These are phyloP conservation scores for Galerucella nymphaeae DNA, from an alignment of 2,888 invertebrate species.

Conservation along the genomic window DNA sequence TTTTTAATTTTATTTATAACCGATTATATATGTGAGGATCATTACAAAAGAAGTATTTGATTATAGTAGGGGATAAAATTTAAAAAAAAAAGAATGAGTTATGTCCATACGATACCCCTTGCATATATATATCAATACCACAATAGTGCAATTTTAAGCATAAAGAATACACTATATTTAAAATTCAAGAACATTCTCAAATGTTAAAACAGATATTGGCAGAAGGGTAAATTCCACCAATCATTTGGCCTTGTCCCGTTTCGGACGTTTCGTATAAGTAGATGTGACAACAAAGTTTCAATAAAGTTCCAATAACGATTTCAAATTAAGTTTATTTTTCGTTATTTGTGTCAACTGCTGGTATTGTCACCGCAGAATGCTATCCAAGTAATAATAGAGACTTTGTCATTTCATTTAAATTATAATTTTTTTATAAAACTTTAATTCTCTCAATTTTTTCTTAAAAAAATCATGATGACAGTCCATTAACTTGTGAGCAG, in stretches of 20 bases:
- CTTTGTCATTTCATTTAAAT: not conserved
- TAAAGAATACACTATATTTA: not conserved
- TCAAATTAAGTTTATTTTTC: conserved; percentile 43
- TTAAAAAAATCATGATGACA: too few species aligned
- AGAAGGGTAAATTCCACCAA: not conserved
- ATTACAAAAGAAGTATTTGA: too few species aligned
- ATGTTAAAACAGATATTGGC: not conserved
- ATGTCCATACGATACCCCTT: too few species aligned
- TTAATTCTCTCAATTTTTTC: too few species aligned
- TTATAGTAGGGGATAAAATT: too few species aligned
- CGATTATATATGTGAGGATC: too few species aligned
- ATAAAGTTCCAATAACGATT: conserved; percentile 47
- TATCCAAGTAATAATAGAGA: not conserved
- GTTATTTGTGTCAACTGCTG: conserved; percentile 34
- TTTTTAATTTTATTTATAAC: too few species aligned
- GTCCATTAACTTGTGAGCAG: too few species aligned
- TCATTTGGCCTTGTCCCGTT: not conserved
- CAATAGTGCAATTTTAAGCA: not conserved
- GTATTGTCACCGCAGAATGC: conserved; percentile 30
- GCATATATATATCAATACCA: not conserved
- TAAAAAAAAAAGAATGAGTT: too few species aligned
- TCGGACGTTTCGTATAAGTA: conserved; percentile 32
- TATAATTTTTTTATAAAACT: too few species aligned
- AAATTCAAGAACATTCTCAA: not conserved
- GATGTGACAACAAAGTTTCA: conserved; percentile 44